A percentile compares a stretch with the other conserved stretches of the same genome.
phyloP scores from a whole-genome alignment of 2,888 invertebrate species.

The Actias luna region DNA sequence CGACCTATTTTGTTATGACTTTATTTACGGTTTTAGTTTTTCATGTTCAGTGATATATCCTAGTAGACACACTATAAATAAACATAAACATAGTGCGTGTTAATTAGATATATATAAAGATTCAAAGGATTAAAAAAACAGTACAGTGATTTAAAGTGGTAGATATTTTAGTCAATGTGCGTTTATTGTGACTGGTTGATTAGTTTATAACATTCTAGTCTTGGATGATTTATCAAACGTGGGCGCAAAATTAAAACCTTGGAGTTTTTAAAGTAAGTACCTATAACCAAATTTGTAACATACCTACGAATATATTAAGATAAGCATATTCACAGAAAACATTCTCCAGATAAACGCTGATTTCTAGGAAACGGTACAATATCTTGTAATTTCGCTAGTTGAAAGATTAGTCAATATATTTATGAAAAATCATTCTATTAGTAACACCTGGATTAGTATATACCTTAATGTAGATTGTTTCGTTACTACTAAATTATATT shows the following conservation, averaged over 20 bases:
- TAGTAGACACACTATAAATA: neutral
- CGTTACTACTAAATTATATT: neutral
- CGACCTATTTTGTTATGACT: conserved; percentile 28
- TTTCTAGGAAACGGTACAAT: neutral
- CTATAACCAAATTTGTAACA: neutral
- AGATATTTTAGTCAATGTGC: conserved; percentile 1
- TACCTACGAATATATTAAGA: neutral
- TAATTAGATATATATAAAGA: neutral
- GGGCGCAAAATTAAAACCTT: neutral
- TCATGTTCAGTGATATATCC: neutral
- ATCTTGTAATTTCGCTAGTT: neutral
- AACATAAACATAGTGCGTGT: neutral
- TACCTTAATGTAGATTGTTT: neutral
- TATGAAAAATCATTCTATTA: neutral
- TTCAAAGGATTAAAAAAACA: neutral
- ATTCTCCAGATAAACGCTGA: neutral
- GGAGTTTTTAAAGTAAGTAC: neutral
- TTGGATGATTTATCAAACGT: neutral
- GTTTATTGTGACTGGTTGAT: neutral
- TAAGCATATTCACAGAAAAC: neutral
- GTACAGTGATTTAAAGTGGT: neutral
- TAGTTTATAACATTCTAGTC: neutral
- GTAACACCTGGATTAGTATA: neutral
- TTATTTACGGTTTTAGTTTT: conserved; percentile 8
- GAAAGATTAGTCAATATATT: neutral